Evolutionary conservation across 1,140 invertebrate species (phyloP).

Genomic region (Brachionus angularis): DNA sequence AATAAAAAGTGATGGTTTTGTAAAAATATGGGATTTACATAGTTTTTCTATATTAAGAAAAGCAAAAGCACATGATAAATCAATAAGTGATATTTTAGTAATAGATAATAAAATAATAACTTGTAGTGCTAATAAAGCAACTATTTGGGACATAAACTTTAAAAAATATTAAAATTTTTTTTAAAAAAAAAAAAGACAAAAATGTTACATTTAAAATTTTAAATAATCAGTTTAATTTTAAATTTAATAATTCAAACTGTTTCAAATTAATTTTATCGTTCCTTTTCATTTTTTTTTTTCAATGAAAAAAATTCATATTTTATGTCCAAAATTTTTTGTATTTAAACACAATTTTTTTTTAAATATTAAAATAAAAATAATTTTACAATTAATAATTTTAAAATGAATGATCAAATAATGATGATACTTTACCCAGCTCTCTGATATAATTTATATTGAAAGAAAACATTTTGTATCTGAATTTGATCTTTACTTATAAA

Average conservation of each 20-base stretch:
- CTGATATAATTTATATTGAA: conserved; percentile 16
- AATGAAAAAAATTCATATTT: no score
- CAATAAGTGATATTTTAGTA: background rate
- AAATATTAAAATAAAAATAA: background rate
- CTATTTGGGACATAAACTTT: conserved; percentile 11
- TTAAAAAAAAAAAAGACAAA: no score
- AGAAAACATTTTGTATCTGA: conserved; percentile 16
- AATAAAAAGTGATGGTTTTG: background rate
- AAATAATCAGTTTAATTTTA: no score
- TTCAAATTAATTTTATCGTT: no score
- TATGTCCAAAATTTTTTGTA: no score
- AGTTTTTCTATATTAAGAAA: conserved; percentile 26
- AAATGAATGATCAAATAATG: conserved; percentile 38
- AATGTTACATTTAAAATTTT: no score
- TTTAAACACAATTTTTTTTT: background rate
- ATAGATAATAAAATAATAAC: conserved; percentile 33
- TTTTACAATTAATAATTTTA: background rate
- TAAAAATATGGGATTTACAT: conserved; percentile 40
- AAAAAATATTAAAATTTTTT: no score
- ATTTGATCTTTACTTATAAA: conserved; percentile 39
- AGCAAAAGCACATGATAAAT: conserved; percentile 19
- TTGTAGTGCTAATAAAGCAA: conserved; percentile 7
- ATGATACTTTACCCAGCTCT: conserved; percentile 41
- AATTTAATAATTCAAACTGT: no score
- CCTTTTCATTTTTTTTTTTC: no score